Base-by-base conservation (phyloP, 2,113 vertebrate genomes). In the Poeciliopsis retropinna region DNA sequence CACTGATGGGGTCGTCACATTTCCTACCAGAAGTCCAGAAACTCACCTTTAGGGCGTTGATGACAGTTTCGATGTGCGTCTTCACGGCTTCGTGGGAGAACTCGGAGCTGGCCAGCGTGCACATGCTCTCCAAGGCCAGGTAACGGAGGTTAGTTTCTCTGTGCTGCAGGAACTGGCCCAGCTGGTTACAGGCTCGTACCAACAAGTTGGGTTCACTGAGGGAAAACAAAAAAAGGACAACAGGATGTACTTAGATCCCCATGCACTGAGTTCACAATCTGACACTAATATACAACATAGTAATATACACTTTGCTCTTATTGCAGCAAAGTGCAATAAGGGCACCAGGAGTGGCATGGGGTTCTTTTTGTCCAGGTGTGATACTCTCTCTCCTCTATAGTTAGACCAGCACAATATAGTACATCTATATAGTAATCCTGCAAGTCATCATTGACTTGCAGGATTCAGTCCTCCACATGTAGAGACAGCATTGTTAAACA, bases 161-260 rank as follows among this genome's bases (percentile, higher is more conserved):
- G 90, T 96, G 95, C 86, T 96, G 95, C 82, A 96, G 86, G 85
- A 96, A 96, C 91, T 96, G 95, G 7, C 95, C 95, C 69, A 96
- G 92, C 80, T 95, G 95, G 83, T 95, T 95, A 80, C 95, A 96
- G 64, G 95, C 94, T 19, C 95, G 90, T 39, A 96, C 95, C 82
- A 96, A 79, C 57, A 95, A 91, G 85, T 95, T 95, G 11, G 95
- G 95, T 87, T 95, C 95, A 60, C 95, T 95, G 82, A 11, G 5
- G 65, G 54, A 14, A 81, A 0, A 61, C 13, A 0, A 60, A 25
- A 32, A 14, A 44, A 67, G 3, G 17, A 68, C 28, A 68, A 22
- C 27, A 39, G 44, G 5, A 19, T 29, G 14, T 13, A 10, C 30
- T 15, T 34, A 65, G 5, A 19, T 47, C 25, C 0, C 27, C 7